Conservation (phyloP, 2,113 vertebrate genomes). For the Ardeotis arabs region DNA sequence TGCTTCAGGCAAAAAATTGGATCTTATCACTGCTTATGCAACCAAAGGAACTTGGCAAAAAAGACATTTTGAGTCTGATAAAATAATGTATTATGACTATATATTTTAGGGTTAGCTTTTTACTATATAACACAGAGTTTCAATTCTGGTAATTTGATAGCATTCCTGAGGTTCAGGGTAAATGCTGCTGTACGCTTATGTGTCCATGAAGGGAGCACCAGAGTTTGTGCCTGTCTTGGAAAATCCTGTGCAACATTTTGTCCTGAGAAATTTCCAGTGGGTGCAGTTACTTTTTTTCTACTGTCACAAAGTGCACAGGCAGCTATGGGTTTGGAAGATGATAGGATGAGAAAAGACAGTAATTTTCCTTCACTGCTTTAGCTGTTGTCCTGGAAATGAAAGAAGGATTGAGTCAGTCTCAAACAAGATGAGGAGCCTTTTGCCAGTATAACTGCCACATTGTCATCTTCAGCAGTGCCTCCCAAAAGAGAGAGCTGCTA, state of each 20-base stretch:
- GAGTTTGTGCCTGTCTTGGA: not conserved
- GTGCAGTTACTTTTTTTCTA: not conserved
- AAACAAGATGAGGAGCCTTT: not conserved
- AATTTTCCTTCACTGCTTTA: not conserved
- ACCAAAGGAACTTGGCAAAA: not conserved
- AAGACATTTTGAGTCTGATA: not conserved
- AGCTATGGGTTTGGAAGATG: not conserved
- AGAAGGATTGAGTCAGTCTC: not conserved
- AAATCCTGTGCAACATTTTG: not conserved
- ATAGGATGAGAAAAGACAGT: not conserved
- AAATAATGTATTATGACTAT: not conserved
- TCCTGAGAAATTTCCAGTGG: not conserved
- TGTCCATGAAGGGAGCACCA: not conserved
- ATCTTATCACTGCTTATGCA: not conserved
- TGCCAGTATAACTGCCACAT: not conserved
- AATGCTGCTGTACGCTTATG: not conserved
- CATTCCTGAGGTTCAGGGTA: not conserved
- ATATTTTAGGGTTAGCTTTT: not conserved
- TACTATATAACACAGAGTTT: not conserved
- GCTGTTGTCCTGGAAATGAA: constrained; percentile 4
- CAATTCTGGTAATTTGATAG: not conserved
- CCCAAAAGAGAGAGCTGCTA: not conserved
- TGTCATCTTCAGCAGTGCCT: not conserved
- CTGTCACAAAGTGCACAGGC: not conserved
- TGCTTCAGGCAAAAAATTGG: not conserved